Conservation (phyloP, 2,888 invertebrate genomes). For the Lapara coniferarum region DNA sequence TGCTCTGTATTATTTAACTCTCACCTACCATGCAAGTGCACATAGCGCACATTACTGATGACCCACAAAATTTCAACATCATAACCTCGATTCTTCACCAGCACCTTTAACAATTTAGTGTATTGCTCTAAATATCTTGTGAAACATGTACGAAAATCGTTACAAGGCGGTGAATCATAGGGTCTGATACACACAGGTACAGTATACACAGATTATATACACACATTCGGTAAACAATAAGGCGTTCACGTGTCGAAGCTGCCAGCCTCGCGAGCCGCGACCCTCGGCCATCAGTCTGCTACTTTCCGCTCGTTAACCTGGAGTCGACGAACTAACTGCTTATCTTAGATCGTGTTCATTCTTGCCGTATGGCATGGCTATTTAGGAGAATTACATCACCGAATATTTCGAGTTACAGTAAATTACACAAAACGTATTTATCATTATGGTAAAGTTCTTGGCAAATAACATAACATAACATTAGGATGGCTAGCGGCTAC, state of each 20-base stretch:
- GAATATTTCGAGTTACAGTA: not conserved
- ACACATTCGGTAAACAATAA: not conserved
- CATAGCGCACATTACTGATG: too few relatives aligned
- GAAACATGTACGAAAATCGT: too few relatives aligned
- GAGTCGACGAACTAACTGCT: slow-evolving; percentile 27
- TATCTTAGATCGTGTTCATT: not conserved
- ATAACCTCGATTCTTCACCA: too few relatives aligned
- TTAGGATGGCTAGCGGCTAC: too few relatives aligned
- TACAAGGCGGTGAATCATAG: not conserved
- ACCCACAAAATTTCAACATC: too few relatives aligned
- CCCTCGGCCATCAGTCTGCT: slow-evolving; percentile 22
- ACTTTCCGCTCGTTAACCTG: slow-evolving; percentile 28
- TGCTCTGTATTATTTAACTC: too few relatives aligned
- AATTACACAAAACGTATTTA: not conserved
- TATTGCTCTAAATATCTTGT: too few relatives aligned
- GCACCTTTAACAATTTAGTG: too few relatives aligned
- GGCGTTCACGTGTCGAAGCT: slow-evolving; percentile 22
- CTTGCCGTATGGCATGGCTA: not conserved
- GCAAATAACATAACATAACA: too few relatives aligned
- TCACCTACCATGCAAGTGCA: too few relatives aligned
- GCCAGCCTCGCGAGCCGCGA: slow-evolving; percentile 12
- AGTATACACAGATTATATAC: too few relatives aligned
- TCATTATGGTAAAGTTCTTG: too few relatives aligned
- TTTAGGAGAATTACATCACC: not conserved
- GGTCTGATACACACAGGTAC: not conserved